Conservation (phyloP, 2,113 vertebrate genomes). For the Tonatia bakeri region DNA sequence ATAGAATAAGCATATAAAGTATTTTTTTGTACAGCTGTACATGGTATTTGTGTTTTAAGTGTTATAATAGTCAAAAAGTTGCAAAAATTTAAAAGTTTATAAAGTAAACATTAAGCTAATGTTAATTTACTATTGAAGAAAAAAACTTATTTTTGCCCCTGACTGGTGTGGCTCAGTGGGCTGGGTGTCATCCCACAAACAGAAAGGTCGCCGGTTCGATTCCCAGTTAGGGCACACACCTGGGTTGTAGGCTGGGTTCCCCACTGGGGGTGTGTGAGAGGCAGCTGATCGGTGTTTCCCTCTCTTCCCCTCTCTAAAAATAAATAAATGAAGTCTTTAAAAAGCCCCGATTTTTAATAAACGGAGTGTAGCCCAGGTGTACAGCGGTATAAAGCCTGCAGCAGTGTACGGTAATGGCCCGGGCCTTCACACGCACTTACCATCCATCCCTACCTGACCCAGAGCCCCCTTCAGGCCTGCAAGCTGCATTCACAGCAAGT, state of each 20-base stretch:
- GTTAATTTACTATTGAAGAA: neutral
- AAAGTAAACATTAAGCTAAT: neutral
- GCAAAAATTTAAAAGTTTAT: neutral
- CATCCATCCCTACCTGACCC: neutral
- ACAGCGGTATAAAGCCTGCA: neutral
- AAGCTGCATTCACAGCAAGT: no score
- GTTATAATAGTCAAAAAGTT: neutral
- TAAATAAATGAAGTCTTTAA: no score
- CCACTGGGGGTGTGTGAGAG: no score
- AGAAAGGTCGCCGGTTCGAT: no score
- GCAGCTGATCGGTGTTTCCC: no score
- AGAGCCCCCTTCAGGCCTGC: neutral
- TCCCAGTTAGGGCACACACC: no score
- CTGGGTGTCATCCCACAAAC: no score
- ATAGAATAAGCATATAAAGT: neutral
- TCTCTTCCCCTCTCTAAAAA: no score
- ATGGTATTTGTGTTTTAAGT: neutral
- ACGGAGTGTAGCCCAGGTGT: neutral
- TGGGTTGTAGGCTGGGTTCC: no score
- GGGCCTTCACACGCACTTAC: neutral
- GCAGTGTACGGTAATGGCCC: no score
- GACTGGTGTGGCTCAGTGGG: no score
- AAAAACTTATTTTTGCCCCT: neutral
- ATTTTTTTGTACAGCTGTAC: neutral
- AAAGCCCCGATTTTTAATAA: neutral